Percentiles rank a stretch among this genome's conserved stretches.
These are phyloP conservation scores for Trichogramma evanescens DNA, from an alignment of 2,888 invertebrate species.

Conservation along the genomic window DNA sequence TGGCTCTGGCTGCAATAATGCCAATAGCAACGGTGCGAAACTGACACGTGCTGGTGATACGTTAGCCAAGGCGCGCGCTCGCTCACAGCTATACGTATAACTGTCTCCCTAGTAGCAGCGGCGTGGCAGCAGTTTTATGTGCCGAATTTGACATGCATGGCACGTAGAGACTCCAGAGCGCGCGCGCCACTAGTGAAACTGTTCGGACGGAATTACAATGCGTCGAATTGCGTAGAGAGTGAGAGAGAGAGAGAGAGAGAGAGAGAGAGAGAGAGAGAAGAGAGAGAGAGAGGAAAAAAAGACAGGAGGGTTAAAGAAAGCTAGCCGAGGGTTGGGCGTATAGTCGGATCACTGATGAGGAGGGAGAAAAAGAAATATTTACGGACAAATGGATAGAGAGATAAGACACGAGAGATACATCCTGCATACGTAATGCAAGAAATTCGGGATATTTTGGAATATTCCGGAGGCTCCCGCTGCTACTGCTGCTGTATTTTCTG, in stretches of 20 bases:
- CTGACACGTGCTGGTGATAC: constrained; percentile 45
- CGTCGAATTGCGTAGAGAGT: constrained; percentile 26
- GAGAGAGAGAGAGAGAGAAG: too few relatives aligned
- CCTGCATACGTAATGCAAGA: too few relatives aligned
- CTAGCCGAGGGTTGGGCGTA: constrained; percentile 9
- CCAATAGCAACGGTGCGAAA: constrained; percentile 22
- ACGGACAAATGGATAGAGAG: constrained; percentile 7
- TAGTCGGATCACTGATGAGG: constrained; percentile 6
- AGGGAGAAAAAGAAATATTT: constrained; percentile 7
- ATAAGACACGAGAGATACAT: too few relatives aligned
- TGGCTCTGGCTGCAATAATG: not conserved
- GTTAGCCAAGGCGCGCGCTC: constrained; percentile 35
- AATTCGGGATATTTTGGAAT: too few relatives aligned
- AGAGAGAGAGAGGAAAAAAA: not conserved
- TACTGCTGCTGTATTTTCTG: too few relatives aligned
- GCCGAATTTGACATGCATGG: constrained; percentile 45
- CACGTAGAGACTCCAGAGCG: constrained; percentile 41
- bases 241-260: not conserved
- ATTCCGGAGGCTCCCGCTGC: too few relatives aligned
- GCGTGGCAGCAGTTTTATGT: constrained; percentile 40
- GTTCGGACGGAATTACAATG: constrained; percentile 46
- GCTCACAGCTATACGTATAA: constrained; percentile 19
- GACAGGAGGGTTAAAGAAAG: constrained; percentile 8
- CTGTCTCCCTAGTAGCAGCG: constrained; percentile 37
- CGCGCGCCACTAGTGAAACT: constrained; percentile 40